Conservation (phyloP, 1,140 invertebrate genomes). For the Anastatus disparis region DNA sequence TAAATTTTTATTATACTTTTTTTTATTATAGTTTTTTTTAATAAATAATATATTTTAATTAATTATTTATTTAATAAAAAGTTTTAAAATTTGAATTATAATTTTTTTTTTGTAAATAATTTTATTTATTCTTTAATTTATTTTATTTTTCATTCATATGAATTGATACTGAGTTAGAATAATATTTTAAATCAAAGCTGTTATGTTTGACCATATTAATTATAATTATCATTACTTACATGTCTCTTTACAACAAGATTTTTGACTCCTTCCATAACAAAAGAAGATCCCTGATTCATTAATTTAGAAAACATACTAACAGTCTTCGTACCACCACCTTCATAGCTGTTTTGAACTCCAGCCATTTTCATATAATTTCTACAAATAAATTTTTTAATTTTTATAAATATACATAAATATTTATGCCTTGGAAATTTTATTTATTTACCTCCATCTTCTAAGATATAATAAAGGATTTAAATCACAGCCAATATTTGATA, state of each 20-base stretch:
- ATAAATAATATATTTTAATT: too few relatives aligned
- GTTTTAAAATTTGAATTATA: slow-evolving; percentile 14
- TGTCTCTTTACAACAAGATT: slow-evolving; percentile 98
- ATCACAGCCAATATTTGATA: slow-evolving; percentile 88
- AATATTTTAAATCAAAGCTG: too few relatives aligned
- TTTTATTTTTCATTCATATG: too few relatives aligned
- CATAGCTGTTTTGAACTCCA: slow-evolving; percentile 77
- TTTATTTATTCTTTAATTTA: slow-evolving; percentile 4
- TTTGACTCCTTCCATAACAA: slow-evolving; percentile 99
- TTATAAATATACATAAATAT: not conserved
- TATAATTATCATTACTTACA: slow-evolving; percentile 71
- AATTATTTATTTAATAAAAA: slow-evolving; percentile 29
- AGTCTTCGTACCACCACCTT: slow-evolving; percentile 95
- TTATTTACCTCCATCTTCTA: slow-evolving; percentile 85
- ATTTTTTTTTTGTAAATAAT: not conserved
- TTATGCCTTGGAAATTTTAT: too few relatives aligned
- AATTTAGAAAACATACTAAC: slow-evolving; percentile 99
- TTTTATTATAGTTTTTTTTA: too few relatives aligned
- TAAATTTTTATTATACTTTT: too few relatives aligned
- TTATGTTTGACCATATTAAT: too few relatives aligned
- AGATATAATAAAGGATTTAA: slow-evolving; percentile 85
- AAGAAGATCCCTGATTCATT: slow-evolving; percentile 95
- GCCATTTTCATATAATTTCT: slow-evolving; percentile 87
- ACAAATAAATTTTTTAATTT: slow-evolving; percentile 29
- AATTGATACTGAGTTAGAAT: too few relatives aligned